A percentile compares a stretch with the other conserved stretches of the same genome.
phyloP scores from a whole-genome alignment of 2,113 vertebrate species.

The Gorsachius goisagi region DNA sequence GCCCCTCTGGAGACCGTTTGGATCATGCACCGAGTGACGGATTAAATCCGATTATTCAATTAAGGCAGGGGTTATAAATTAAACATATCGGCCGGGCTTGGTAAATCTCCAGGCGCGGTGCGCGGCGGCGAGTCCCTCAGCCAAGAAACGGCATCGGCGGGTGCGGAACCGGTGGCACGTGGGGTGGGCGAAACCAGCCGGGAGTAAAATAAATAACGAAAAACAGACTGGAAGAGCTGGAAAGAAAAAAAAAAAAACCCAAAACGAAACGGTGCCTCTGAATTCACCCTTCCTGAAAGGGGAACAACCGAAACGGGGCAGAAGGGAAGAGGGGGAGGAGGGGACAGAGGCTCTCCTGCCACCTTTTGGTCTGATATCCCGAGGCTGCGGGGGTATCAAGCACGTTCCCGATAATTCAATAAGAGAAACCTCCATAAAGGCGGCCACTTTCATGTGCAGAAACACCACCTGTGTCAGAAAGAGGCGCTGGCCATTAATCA shows the following conservation, averaged over 20 bases:
- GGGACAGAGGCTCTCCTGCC: not conserved
- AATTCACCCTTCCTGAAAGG: not conserved
- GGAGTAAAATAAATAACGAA: not conserved
- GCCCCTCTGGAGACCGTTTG: slow-evolving; percentile 1
- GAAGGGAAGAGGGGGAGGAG: not conserved
- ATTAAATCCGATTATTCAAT: slow-evolving; percentile 36
- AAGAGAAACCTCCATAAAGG: slow-evolving; percentile 76
- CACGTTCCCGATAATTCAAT: slow-evolving; percentile 79
- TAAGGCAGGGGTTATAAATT: slow-evolving; percentile 19
- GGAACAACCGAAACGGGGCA: not conserved
- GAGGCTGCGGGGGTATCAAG: slow-evolving; percentile 40
- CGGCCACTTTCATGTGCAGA: slow-evolving; percentile 68
- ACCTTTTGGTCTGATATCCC: slow-evolving; percentile 15
- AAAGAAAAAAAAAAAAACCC: too few relatives aligned
- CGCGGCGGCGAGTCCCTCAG: not conserved
- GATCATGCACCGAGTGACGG: not conserved
- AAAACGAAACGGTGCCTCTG: too few relatives aligned
- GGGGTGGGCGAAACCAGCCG: not conserved
- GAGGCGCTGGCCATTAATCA: slow-evolving; percentile 86
- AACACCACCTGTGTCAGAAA: slow-evolving; percentile 79
- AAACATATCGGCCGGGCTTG: not conserved
- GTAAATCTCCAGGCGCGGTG: not conserved
- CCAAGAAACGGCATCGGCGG: not conserved
- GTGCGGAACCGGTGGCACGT: not conserved
- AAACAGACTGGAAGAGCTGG: not conserved